phyloP scores from a whole-genome alignment of 2,888 invertebrate genomes.

The Parnassius apollo region DNA sequence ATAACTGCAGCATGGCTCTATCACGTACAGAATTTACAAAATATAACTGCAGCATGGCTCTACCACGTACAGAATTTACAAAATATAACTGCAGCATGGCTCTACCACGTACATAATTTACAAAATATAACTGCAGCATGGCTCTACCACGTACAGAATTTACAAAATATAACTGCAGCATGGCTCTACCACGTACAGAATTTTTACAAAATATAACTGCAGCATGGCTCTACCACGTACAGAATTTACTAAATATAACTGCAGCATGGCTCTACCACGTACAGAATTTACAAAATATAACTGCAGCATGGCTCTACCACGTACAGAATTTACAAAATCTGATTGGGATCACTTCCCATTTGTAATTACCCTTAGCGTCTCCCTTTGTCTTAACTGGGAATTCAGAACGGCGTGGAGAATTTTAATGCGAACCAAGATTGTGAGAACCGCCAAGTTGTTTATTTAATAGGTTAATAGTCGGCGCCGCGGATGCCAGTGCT shows the following conservation, averaged over 20 bases:
- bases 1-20: neutral
- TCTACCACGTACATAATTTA: neutral
- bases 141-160: neutral
- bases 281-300: neutral
- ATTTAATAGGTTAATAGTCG: conserved; percentile 20
- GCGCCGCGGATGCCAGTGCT: conserved; percentile 3
- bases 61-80: neutral
- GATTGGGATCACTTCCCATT: neutral
- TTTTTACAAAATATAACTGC: too few species aligned
- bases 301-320: neutral
- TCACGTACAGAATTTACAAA: neutral
- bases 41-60: neutral
- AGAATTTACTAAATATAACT: neutral
- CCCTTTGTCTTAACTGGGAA: neutral
- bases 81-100: neutral
- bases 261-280: neutral
- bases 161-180: neutral
- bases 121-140: neutral
- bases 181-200: neutral
- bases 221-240: neutral
- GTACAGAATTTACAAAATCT: neutral
- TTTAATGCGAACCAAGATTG: neutral
- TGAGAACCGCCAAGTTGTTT: conserved; percentile 2
- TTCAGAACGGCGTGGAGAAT: neutral
- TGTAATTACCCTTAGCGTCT: neutral